Evolutionary conservation across 30 jellyfish, hydroid and myxozoan genomes (phyloP).

Genomic region (Aurelia coerulea): DNA sequence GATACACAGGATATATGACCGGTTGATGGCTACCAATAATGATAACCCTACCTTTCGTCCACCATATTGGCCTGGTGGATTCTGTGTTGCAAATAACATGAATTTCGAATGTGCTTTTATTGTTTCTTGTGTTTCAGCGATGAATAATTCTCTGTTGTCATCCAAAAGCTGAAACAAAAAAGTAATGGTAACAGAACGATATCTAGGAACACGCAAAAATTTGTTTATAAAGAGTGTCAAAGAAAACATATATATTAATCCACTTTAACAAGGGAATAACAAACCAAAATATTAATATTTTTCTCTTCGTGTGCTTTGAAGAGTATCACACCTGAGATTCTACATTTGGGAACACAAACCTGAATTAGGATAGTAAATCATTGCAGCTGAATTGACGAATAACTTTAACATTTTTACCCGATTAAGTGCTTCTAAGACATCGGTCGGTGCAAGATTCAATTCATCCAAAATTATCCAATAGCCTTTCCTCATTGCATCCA

Average conservation of each 20-base stretch:
- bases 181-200: neutral
- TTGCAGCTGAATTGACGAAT: too few species aligned
- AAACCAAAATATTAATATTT: too few species aligned
- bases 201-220: neutral
- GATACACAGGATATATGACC: too few species aligned
- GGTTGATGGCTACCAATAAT: too few species aligned
- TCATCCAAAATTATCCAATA: slow-evolving; percentile 98
- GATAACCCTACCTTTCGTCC: slow-evolving; percentile 85
- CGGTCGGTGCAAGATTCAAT: slow-evolving; percentile 99
- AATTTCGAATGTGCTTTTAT: slow-evolving; percentile 95
- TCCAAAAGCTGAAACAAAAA: slow-evolving; percentile 80
- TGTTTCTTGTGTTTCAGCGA: slow-evolving; percentile 97
- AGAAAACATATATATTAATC: too few species aligned
- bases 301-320: too few species aligned
- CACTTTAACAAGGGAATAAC: too few species aligned
- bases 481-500: slow-evolving; percentile 98
- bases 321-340: too few species aligned
- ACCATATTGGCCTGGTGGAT: slow-evolving; percentile 98
- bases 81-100: slow-evolving; percentile 97
- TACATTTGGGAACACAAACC: too few species aligned
- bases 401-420: slow-evolving; percentile 61
- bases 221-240: too few species aligned
- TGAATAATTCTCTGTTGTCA: slow-evolving; percentile 95
- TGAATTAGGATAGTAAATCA: too few species aligned
- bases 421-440: slow-evolving; percentile 95